Percentiles rank a stretch among this genome's conserved stretches.
Evolutionary conservation across 2,888 invertebrate genomes (phyloP).

Genomic region (Drosophila koepferae): DNA sequence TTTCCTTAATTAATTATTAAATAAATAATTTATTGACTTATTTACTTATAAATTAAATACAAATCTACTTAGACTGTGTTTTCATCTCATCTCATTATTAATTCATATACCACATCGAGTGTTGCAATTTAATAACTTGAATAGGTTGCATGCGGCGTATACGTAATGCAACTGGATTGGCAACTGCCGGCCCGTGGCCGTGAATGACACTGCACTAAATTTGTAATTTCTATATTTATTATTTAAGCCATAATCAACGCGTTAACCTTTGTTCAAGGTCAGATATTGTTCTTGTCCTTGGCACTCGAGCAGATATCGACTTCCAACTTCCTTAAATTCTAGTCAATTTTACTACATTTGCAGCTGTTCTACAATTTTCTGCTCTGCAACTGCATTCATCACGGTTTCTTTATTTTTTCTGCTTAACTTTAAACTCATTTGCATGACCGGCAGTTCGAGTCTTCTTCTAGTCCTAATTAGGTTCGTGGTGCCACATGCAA

Average conservation of each 20-base stretch:
- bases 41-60: background rate
- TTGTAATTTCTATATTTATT: slow-evolving; percentile 50
- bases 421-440: slow-evolving; percentile 54
- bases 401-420: slow-evolving; percentile 4
- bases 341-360: background rate
- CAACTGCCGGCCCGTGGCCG: background rate
- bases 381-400: slow-evolving; percentile 44
- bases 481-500: slow-evolving; percentile 22
- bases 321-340: background rate
- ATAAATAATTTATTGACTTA: background rate
- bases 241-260: slow-evolving; percentile 45
- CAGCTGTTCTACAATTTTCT: slow-evolving; percentile 30
- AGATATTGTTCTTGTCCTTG: background rate
- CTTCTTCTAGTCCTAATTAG: background rate
- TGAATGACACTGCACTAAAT: slow-evolving; percentile 5
- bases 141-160: slow-evolving; percentile 20
- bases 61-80: background rate
- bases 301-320: background rate
- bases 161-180: slow-evolving; percentile 19
- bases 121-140: slow-evolving; percentile 10
- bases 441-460: slow-evolving; percentile 38
- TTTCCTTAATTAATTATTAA: background rate
- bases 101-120: slow-evolving; percentile 15
- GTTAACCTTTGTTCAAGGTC: slow-evolving; percentile 21
- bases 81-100: slow-evolving; percentile 9